Conservation (phyloP, 2,797 vertebrate species). For the Sebastes taczanowskii region DNA sequence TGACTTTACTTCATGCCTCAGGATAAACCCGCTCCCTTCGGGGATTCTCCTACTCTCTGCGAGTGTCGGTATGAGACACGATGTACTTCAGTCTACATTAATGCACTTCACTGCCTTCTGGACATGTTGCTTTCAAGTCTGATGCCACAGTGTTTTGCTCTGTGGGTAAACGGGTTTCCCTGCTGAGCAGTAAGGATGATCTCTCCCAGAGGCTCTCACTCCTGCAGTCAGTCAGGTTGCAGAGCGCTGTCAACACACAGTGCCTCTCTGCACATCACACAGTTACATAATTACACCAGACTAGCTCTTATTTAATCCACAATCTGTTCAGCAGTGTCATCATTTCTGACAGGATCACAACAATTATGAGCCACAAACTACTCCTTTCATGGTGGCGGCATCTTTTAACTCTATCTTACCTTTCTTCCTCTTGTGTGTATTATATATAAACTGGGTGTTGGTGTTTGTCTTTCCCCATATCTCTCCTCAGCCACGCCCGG, state of each 20-base stretch:
- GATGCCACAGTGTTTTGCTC: constrained; percentile 12
- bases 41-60: not conserved
- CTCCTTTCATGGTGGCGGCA: not conserved
- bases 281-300: not conserved
- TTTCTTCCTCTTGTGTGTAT: not conserved
- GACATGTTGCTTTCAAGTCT: constrained; percentile 19
- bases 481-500: constrained; percentile 93
- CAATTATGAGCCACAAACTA: too few relatives aligned
- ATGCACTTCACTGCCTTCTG: constrained; percentile 16
- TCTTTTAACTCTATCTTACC: not conserved
- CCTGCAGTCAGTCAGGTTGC: not conserved
- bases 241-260: constrained; percentile 4
- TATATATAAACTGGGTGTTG: constrained; percentile 17
- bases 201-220: constrained; percentile 23
- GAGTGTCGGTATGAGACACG: constrained; percentile 12
- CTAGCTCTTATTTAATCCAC: not conserved
- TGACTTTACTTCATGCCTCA: not conserved
- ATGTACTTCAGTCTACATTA: constrained; percentile 1
- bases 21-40: not conserved
- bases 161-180: constrained; percentile 4
- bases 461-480: constrained; percentile 50
- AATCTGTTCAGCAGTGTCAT: not conserved
- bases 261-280: not conserved
- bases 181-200: constrained; percentile 20
- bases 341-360: not conserved